Evolutionary conservation across 2,797 vertebrate genomes (phyloP).

Genomic region (Leptatherina wallacei): DNA sequence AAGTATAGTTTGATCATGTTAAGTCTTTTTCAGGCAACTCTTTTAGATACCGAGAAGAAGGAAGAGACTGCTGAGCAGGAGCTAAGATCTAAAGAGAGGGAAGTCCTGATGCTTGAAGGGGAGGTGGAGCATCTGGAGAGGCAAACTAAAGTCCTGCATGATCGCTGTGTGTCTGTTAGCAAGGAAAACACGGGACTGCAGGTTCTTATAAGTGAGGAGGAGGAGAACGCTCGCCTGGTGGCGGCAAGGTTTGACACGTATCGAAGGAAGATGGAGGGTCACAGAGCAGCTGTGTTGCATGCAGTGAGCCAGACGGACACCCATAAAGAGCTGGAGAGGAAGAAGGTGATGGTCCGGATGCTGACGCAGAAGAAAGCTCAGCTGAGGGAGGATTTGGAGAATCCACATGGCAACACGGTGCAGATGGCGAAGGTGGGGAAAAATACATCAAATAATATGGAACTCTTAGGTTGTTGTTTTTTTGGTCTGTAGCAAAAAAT

Average conservation of each 20-base stretch:
- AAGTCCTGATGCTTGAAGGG: constrained; percentile 48
- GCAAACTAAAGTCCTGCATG: constrained; percentile 26
- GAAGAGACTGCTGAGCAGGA: constrained; percentile 30
- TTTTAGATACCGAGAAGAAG: constrained; percentile 51
- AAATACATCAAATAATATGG: background rate
- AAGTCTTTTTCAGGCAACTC: constrained; percentile 54
- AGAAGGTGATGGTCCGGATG: constrained; percentile 47
- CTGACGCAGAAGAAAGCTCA: constrained; percentile 62
- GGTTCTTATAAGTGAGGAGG: constrained; percentile 45
- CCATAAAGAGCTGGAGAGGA: constrained; percentile 67
- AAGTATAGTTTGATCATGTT: too few species aligned
- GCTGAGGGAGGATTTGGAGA: constrained; percentile 68
- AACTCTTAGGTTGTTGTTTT: background rate
- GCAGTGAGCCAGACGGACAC: constrained; percentile 48
- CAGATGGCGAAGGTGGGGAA: constrained; percentile 65
- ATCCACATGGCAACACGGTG: constrained; percentile 62
- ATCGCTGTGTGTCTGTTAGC: constrained; percentile 34
- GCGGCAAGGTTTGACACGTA: constrained; percentile 54
- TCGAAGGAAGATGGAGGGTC: constrained; percentile 67
- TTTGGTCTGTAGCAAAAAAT: background rate
- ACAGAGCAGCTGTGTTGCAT: constrained; percentile 53
- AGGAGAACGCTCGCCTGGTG: constrained; percentile 26
- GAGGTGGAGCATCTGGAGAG: constrained; percentile 54
- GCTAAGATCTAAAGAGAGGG: constrained; percentile 52
- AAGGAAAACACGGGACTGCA: constrained; percentile 60